Evolutionary conservation across 2,797 vertebrate genomes (phyloP).

Genomic region (Lycodopsis pacificus): DNA sequence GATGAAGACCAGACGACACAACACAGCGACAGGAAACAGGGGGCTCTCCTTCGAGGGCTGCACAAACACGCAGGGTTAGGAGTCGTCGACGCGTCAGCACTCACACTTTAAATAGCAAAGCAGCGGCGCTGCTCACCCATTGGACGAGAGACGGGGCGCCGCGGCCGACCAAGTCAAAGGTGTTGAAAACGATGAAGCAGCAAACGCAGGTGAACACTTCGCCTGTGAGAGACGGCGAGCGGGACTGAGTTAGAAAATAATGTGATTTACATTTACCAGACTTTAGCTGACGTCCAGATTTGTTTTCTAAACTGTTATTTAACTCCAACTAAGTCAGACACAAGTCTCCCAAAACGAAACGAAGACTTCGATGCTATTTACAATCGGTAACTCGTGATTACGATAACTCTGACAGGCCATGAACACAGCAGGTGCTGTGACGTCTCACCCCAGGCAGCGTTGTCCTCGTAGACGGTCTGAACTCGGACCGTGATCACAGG

Average conservation of each 20-base stretch:
- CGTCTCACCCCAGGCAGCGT: constrained; percentile 86
- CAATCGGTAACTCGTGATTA: neutral
- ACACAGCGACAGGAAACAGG: constrained; percentile 84
- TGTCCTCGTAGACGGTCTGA: constrained; percentile 74
- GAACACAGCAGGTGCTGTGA: neutral
- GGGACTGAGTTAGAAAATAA: neutral
- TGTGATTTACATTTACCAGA: neutral
- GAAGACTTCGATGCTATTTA: neutral
- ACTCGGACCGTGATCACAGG: constrained; percentile 88
- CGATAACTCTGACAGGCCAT: neutral
- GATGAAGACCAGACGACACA: constrained; percentile 87
- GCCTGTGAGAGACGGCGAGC: constrained; percentile 66
- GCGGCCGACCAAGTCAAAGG: constrained; percentile 88
- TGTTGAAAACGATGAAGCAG: constrained; percentile 91
- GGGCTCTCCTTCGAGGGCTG: constrained; percentile 89
- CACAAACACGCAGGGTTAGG: neutral
- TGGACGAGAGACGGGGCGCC: constrained; percentile 83
- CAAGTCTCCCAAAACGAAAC: neutral
- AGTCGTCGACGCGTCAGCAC: fast-evolving
- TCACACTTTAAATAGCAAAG: neutral
- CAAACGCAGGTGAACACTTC: constrained; percentile 89
- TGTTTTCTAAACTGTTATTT: neutral
- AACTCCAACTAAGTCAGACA: neutral
- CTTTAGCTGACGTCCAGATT: neutral
- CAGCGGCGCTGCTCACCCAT: constrained; percentile 84